These are phyloP conservation scores for Crotophaga sulcirostris DNA, from an alignment of 2,113 vertebrate genomes.

Conservation along the genomic window DNA sequence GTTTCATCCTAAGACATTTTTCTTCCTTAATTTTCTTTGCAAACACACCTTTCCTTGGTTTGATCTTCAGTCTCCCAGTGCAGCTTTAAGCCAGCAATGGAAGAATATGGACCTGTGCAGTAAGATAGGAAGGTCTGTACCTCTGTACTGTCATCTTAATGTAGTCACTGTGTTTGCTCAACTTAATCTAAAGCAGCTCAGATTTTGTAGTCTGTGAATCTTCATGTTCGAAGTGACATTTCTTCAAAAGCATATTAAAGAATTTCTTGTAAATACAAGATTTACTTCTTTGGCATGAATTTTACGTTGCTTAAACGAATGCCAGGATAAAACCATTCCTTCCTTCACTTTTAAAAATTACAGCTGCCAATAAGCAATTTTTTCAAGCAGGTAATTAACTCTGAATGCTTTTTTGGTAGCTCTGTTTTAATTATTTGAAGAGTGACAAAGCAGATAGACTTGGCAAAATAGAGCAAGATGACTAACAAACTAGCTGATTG, in stretches of 20 bases:
- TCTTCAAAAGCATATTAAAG: background rate
- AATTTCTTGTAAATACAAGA: background rate
- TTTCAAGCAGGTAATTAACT: background rate
- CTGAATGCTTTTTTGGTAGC: background rate
- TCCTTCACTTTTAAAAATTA: background rate
- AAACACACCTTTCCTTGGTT: background rate
- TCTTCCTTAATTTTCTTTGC: background rate
- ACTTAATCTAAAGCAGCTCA: background rate
- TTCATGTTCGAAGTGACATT: background rate
- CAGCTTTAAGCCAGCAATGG: background rate
- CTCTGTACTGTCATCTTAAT: background rate
- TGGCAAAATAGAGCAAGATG: background rate
- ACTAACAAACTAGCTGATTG: background rate
- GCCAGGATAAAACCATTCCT: background rate
- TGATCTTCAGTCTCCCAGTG: background rate
- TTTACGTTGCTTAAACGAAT: background rate
- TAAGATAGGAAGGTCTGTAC: background rate
- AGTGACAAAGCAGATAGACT: background rate
- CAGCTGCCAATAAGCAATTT: background rate
- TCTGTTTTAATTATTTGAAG: background rate
- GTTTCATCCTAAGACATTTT: background rate
- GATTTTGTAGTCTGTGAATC: background rate
- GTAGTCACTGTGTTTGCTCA: background rate
- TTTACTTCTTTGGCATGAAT: background rate
- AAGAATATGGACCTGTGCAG: background rate